Evolutionary conservation across 2,113 vertebrate genomes (phyloP).

Genomic region (Paradoxurus hermaphroditus): DNA sequence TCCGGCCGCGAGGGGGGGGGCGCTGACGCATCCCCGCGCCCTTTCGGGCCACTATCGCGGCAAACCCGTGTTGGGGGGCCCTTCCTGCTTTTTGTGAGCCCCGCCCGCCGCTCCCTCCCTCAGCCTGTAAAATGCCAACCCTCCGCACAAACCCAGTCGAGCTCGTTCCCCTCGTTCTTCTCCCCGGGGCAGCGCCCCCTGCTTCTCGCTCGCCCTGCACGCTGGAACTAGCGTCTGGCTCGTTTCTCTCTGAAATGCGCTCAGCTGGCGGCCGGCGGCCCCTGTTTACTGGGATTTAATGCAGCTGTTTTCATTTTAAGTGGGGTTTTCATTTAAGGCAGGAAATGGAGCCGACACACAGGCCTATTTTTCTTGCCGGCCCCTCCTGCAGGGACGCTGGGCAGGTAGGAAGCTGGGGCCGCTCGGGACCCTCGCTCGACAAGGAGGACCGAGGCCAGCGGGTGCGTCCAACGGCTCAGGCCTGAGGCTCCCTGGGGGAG

Average conservation of each 20-base stretch:
- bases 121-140: accelerated
- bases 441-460: too few species aligned
- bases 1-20: too few species aligned
- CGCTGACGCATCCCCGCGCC: too few species aligned
- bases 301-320: not conserved
- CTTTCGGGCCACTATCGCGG: too few species aligned
- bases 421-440: accelerated
- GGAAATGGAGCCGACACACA: not conserved
- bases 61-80: too few species aligned
- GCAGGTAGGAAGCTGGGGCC: not conserved
- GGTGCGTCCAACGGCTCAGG: too few species aligned
- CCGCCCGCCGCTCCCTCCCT: too few species aligned
- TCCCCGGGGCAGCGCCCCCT: accelerated
- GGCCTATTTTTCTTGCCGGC: not conserved
- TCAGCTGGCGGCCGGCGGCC: not conserved
- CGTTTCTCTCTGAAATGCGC: not conserved
- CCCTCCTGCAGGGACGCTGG: not conserved
- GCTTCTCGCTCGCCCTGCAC: not conserved
- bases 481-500: not conserved
- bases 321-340: not conserved
- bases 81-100: too few species aligned
- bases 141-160: not conserved
- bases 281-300: not conserved
- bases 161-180: not conserved
- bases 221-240: not conserved